These are phyloP conservation scores for Muscicapa adusta DNA, from an alignment of 2,113 vertebrate genomes.

Conservation along the genomic window DNA sequence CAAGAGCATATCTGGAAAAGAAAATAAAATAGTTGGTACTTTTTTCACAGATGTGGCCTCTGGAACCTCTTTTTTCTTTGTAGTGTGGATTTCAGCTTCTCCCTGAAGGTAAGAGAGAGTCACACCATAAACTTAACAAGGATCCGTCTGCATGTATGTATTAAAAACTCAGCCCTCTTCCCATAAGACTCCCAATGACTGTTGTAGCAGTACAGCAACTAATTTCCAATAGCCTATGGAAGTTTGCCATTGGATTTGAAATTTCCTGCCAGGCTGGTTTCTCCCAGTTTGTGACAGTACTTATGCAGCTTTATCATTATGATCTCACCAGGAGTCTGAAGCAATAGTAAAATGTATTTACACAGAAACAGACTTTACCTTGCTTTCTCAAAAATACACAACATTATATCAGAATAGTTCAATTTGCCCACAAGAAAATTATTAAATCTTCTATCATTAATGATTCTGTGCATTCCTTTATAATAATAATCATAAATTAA, in stretches of 20 bases:
- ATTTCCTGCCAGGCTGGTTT: slow-evolving; percentile 64
- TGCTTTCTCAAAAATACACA: slow-evolving; percentile 44
- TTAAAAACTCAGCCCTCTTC: not conserved
- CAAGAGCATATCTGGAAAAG: not conserved
- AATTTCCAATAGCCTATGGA: slow-evolving; percentile 71
- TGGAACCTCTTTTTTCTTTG: not conserved
- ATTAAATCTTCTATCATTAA: not conserved
- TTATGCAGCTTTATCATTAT: slow-evolving; percentile 66
- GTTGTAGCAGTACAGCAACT: slow-evolving; percentile 67
- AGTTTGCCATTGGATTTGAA: slow-evolving; percentile 69
- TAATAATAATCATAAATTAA: not conserved
- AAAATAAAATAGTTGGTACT: not conserved
- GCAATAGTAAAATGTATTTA: slow-evolving; percentile 57
- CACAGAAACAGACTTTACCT: slow-evolving; percentile 39
- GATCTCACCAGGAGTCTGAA: slow-evolving; percentile 63
- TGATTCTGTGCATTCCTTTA: not conserved
- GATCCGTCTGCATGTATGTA: not conserved
- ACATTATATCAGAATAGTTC: slow-evolving; percentile 19
- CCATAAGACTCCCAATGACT: not conserved
- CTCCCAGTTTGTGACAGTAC: slow-evolving; percentile 62
- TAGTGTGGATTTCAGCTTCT: slow-evolving; percentile 5
- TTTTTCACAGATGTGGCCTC: not conserved
- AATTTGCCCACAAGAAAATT: not conserved
- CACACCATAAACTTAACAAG: not conserved
- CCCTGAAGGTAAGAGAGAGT: not conserved